A percentile compares a stretch with the other conserved stretches of the same genome.
phyloP scores from a whole-genome alignment of 1,140 invertebrate genomes.

The Yoshiicerus persimilis region DNA sequence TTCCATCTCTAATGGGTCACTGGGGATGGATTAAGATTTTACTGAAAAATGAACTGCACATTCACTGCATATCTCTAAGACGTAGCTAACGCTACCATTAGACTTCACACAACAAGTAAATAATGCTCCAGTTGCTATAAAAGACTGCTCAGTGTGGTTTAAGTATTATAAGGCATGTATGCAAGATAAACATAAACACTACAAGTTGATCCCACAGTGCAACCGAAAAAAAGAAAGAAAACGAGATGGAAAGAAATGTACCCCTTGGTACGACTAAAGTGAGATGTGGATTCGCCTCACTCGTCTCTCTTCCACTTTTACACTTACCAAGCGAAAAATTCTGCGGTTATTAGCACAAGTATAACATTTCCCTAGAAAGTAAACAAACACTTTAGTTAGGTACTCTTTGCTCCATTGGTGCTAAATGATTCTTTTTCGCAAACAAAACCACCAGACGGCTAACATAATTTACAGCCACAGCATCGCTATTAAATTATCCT shows the following conservation, averaged over 20 bases:
- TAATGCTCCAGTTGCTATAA: not conserved
- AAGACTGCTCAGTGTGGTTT: not conserved
- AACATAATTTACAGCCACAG: not conserved
- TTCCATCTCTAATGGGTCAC: conserved; percentile 31
- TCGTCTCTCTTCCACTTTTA: not conserved
- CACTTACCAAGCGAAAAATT: not conserved
- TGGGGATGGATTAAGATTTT: conserved; percentile 31
- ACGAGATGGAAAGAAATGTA: conserved; percentile 7
- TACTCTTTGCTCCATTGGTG: not conserved
- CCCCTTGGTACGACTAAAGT: not conserved
- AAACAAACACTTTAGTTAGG: conserved; percentile 19
- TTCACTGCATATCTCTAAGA: not conserved
- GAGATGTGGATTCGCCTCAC: not conserved
- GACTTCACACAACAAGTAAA: not conserved
- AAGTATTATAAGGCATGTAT: not conserved
- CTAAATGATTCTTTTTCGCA: not conserved
- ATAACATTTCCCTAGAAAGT: not conserved
- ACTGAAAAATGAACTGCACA: conserved; percentile 25
- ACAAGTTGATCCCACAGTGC: not conserved
- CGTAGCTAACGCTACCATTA: not conserved
- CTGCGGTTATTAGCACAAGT: not conserved
- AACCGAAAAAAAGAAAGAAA: not conserved
- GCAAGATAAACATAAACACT: not conserved
- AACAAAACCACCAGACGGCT: not conserved
- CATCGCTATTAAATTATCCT: too few relatives aligned